Evolutionary conservation across 2,888 invertebrate species (phyloP), one percentile per base, ranked within the genome.

Genomic region (Branchellion lobata): DNA sequence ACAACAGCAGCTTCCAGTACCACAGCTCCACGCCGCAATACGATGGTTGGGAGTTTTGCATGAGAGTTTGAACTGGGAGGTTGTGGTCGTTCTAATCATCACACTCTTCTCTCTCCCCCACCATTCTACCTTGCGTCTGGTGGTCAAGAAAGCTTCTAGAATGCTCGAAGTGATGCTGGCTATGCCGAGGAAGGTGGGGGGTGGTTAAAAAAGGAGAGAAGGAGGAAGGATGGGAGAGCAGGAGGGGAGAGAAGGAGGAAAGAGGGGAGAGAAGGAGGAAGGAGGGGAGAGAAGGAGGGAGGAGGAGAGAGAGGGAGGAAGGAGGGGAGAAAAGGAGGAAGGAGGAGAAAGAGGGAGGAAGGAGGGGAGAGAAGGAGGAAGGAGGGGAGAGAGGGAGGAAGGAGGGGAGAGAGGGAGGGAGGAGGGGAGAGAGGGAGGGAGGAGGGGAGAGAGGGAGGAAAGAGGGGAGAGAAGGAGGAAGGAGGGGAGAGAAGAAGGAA

Each of bases 201-300:
- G 61, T 8, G 40, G 40, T 8, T 34, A 14, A 14, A 1, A 5
- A 77, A 1, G 68, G 71, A 1, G 18, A 21, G 31, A 1, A 24
- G 40, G 77, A 76, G 29, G 77, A 65, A 3, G n/a, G 33, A 65
- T 1, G 36, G 21, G 72, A 69, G 21, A 69, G 21, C 21, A 27
- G 33, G 2, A 69, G 65, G 1, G 71, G 65, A 8, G 77, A 65
- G 5, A 29, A 11, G 29, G 68, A 47, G 1, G n/a, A 47, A 14
- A 8, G 61, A 8, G 69, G 27, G 14, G 36, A 29, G 3, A 24
- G 27, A 0, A n/a, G 47, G 24, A 24, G 47, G 1, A 40, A 29
- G 14, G 34, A n/a, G 14, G 72, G 34, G 18, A 21, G 34, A 21
- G 34, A 0, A 71, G 27, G 31, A 3, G 71, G n/a, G 27, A 33